phyloP scores from a whole-genome alignment of 2,797 vertebrate species.

The Aselliscus stoliczkanus region DNA sequence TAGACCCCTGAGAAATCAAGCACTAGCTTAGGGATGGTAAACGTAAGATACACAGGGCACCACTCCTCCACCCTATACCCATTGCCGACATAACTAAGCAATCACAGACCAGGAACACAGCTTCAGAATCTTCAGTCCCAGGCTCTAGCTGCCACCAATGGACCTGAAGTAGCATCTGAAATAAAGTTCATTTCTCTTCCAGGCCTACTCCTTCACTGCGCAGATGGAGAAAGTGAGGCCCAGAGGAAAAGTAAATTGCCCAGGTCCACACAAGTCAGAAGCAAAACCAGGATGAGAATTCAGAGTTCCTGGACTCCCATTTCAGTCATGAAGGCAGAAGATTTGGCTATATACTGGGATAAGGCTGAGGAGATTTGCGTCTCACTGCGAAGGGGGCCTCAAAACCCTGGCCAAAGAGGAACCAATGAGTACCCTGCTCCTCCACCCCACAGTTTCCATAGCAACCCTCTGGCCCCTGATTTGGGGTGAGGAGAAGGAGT shows the following conservation, averaged over 20 bases:
- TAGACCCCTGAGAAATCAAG: background rate
- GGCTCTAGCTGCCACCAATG: background rate
- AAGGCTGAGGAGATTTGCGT: background rate
- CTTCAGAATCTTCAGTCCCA: background rate
- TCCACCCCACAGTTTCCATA: background rate
- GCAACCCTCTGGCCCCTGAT: background rate
- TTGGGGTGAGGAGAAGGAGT: background rate
- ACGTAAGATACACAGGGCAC: background rate
- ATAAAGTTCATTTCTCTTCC: background rate
- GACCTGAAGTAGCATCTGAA: background rate
- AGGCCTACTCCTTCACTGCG: background rate
- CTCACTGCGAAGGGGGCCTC: background rate
- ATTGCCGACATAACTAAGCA: background rate
- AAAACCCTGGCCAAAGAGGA: background rate
- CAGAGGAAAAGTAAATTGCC: background rate
- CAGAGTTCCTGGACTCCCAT: background rate
- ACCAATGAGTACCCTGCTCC: background rate
- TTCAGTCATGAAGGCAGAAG: background rate
- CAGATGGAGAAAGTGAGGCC: background rate
- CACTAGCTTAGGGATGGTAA: background rate
- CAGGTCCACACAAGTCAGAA: background rate
- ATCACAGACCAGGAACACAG: background rate
- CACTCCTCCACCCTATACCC: fast-evolving
- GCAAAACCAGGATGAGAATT: background rate
- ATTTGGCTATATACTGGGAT: background rate